A percentile compares a stretch with the other conserved stretches of the same genome.
phyloP scores from a whole-genome alignment of 2,888 invertebrate genomes.

The Temnothorax ravouxi region DNA sequence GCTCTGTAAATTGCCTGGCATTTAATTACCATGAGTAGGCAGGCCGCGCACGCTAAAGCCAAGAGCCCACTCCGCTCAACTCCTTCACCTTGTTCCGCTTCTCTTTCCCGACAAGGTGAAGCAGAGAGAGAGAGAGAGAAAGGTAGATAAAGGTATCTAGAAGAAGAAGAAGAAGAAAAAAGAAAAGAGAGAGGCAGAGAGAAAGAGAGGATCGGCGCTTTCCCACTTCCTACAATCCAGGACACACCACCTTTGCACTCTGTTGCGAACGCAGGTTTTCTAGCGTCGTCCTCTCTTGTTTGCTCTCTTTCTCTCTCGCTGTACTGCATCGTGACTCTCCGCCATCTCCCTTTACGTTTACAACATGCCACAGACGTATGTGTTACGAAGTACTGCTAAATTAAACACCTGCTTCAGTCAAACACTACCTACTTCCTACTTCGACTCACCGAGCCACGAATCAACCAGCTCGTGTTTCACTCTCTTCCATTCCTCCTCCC shows the following conservation, averaged over 20 bases:
- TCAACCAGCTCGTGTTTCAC: conserved; percentile 58
- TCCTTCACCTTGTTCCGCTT: conserved; percentile 46
- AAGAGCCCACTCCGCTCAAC: conserved; percentile 69
- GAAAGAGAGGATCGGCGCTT: neutral
- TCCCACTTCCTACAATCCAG: conserved; percentile 17
- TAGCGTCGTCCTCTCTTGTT: neutral
- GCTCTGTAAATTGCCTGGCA: conserved; percentile 85
- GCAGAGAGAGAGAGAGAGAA: conserved; percentile 1
- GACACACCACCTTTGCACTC: conserved; percentile 21
- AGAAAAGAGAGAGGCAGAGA: neutral
- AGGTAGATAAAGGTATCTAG: neutral
- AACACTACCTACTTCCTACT: conserved; percentile 75
- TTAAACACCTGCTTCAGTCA: conserved; percentile 82
- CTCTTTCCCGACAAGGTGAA: conserved; percentile 34
- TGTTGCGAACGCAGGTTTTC: conserved; percentile 18
- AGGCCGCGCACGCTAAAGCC: conserved; percentile 80
- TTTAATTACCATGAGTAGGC: conserved; percentile 86
- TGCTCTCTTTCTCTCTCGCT: neutral
- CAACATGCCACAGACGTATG: conserved; percentile 68
- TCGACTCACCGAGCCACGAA: conserved; percentile 72
- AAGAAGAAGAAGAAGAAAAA: neutral
- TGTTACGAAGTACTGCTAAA: conserved; percentile 80
- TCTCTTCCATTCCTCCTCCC: conserved; percentile 2
- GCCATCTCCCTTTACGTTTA: conserved; percentile 66
- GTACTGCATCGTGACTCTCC: conserved; percentile 51